Evolutionary conservation across 2,113 vertebrate genomes (phyloP), one percentile per base, ranked within the genome.

Genomic region (Anolis carolinensis): DNA sequence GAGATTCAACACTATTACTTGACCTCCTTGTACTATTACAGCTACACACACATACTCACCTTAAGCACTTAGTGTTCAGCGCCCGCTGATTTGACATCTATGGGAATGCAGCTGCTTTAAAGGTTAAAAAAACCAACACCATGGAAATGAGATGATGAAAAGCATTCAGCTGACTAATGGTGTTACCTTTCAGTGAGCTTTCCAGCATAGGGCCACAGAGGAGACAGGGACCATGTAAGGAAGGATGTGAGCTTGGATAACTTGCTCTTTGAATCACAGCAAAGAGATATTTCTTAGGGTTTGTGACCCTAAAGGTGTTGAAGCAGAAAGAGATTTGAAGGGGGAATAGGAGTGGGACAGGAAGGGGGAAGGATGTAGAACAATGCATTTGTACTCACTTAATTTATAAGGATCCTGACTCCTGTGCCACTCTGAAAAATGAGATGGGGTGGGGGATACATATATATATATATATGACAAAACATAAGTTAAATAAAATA

Each of bases 121-220:
- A 84, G 71, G 82, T 63, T 84, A 59, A 77, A 84, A 74, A 84
- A 88, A 25, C 70, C 32, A 84, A 34, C 59, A 55, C 77, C 77
- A 81, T 59, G 77, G 77, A 89, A 85, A 83, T 0, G 1, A 84
- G 55, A 85, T 85, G 67, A 89, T 85, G 86, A 91, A 87, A 93
- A 92, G 39, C 84, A 63, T 88, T 88, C 62, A 83, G 82, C 68
- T 48, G 0, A 74, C 90, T 0, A 39, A 86, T 0, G 27, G 89
- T 90, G 78, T 91, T 92, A 70, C 83, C 83, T 92, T 95, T 95
- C 94, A 89, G 68, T 59, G 90, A 87, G 70, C 63, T 85, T 81
- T 91, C 55, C 30, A 76, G 83, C 72, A 50, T 8, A 70, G 79
- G 90, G 77, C 90, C 88, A 85, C 82, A 86, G 72, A 87, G 82